A percentile compares a stretch with the other conserved stretches of the same genome.
Evolutionary conservation across 2,113 vertebrate species (phyloP).

Genomic region (Rhinolophus ferrumequinum): DNA sequence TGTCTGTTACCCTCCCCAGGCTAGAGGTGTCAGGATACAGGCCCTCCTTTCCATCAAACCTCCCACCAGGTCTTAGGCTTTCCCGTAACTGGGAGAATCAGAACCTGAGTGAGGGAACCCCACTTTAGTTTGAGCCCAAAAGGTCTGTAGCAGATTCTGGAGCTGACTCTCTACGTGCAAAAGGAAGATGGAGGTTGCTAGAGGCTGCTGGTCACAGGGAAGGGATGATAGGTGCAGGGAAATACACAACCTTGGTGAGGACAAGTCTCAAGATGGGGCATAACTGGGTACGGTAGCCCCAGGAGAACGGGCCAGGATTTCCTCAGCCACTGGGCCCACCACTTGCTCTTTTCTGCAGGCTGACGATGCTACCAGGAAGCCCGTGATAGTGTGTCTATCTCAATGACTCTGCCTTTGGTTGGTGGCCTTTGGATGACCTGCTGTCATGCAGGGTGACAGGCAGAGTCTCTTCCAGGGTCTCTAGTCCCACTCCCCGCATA

Average conservation of each 20-base stretch:
- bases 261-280: rapidly evolving
- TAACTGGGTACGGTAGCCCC: too few relatives aligned
- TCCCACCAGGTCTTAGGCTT: neutral
- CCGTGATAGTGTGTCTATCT: rapidly evolving
- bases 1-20: rapidly evolving
- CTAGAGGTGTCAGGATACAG: neutral
- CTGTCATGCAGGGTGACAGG: too few relatives aligned
- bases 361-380: rapidly evolving
- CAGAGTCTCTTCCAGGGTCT: too few relatives aligned
- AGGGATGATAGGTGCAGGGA: too few relatives aligned
- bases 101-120: neutral
- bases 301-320: too few relatives aligned
- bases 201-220: neutral
- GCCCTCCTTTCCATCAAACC: rapidly evolving
- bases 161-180: neutral
- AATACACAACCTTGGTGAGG: rapidly evolving
- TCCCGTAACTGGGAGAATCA: neutral
- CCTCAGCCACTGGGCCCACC: neutral
- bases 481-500: too few relatives aligned
- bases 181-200: rapidly evolving
- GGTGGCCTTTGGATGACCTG: rapidly evolving
- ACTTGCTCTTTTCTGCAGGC: neutral
- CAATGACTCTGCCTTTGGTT: rapidly evolving
- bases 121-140: neutral
- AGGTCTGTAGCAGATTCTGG: neutral